Evolutionary conservation across 2,888 invertebrate species (phyloP).

Genomic region (Endotricha flammealis): DNA sequence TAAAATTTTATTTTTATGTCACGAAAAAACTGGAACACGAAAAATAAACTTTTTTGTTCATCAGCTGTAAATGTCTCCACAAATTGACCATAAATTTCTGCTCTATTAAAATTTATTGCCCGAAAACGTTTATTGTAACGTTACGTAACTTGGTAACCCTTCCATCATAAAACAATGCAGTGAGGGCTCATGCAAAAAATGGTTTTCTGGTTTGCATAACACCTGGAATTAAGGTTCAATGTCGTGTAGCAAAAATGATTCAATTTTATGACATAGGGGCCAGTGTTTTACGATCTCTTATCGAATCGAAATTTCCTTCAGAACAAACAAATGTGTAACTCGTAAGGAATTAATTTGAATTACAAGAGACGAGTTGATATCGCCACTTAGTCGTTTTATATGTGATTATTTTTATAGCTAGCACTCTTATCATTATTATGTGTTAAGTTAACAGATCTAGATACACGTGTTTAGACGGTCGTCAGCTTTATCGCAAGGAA

Average conservation of each 20-base stretch:
- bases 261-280: conserved; percentile 64
- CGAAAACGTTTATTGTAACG: conserved; percentile 65
- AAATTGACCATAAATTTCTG: conserved; percentile 68
- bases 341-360: conserved; percentile 51
- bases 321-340: conserved; percentile 55
- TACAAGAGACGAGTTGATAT: conserved; percentile 39
- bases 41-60: conserved; percentile 56
- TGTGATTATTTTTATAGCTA: conserved; percentile 25
- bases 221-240: conserved; percentile 46
- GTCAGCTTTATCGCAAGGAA: neutral
- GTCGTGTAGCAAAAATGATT: conserved; percentile 47
- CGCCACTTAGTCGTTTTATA: conserved; percentile 27
- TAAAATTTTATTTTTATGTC: conserved; percentile 34
- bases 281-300: conserved; percentile 69
- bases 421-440: conserved; percentile 22
- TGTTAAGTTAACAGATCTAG: conserved; percentile 18
- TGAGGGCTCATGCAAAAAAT: conserved; percentile 54
- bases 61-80: conserved; percentile 69
- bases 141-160: conserved; percentile 71
- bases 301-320: conserved; percentile 61
- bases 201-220: conserved; percentile 40
- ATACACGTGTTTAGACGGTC: neutral
- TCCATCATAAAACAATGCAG: conserved; percentile 64
- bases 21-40: conserved; percentile 48
- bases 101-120: conserved; percentile 70